Evolutionary conservation across 2,888 invertebrate species (phyloP).

Genomic region (Proisotoma minuta): DNA sequence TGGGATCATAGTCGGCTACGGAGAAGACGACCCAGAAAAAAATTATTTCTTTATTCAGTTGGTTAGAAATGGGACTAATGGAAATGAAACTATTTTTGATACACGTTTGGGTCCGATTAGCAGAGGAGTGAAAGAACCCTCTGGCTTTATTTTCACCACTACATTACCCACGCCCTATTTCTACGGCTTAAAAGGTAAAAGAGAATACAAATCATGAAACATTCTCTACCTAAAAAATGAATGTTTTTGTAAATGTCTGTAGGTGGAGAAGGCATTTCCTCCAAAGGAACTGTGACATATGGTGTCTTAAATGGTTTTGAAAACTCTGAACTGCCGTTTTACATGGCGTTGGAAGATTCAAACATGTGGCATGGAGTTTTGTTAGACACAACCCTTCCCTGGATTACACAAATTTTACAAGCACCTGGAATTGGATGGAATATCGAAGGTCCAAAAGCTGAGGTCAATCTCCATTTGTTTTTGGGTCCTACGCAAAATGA

Average conservation of each 20-base stretch:
- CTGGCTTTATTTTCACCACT: slow-evolving; percentile 29
- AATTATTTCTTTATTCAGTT: slow-evolving; percentile 35
- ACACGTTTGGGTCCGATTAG: slow-evolving; percentile 27
- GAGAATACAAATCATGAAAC: neutral
- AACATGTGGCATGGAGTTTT: slow-evolving; percentile 58
- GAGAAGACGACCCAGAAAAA: slow-evolving; percentile 9
- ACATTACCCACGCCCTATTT: slow-evolving; percentile 35
- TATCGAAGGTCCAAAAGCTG: slow-evolving; percentile 26
- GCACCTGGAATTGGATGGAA: slow-evolving; percentile 56
- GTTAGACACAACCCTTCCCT: slow-evolving; percentile 55
- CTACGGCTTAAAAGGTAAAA: slow-evolving; percentile 42
- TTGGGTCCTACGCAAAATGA: slow-evolving; percentile 56
- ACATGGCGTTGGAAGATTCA: slow-evolving; percentile 51
- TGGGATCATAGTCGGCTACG: slow-evolving; percentile 15
- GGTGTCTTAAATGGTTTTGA: slow-evolving; percentile 37
- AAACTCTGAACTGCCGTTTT: slow-evolving; percentile 47
- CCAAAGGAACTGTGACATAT: slow-evolving; percentile 21
- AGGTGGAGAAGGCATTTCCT: slow-evolving; percentile 31
- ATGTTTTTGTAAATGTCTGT: neutral
- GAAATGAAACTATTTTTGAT: slow-evolving; percentile 40
- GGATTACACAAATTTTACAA: slow-evolving; percentile 56
- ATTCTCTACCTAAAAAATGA: too few relatives aligned
- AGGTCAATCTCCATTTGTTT: slow-evolving; percentile 54
- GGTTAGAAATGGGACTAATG: slow-evolving; percentile 11
- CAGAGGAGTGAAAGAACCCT: neutral